These are phyloP conservation scores for Drosophila setosimentum DNA, from an alignment of 2,888 invertebrate genomes.

Conservation along the genomic window DNA sequence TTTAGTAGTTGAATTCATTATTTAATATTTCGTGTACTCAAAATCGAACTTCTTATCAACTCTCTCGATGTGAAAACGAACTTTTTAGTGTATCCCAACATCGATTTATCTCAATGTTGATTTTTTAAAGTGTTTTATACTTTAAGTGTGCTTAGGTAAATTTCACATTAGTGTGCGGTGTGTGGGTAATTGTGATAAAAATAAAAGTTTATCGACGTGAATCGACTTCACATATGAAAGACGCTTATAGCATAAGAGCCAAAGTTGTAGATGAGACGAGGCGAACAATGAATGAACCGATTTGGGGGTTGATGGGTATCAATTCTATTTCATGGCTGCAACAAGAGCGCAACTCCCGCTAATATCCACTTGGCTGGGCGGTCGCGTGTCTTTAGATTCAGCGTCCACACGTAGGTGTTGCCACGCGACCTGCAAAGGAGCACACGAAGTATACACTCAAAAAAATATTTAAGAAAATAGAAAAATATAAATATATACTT, in stretches of 20 bases:
- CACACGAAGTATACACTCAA: neutral
- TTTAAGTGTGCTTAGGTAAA: slow-evolving; percentile 24
- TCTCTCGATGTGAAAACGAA: neutral
- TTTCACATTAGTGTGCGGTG: slow-evolving; percentile 24
- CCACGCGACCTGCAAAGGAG: slow-evolving; percentile 89
- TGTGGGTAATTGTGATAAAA: slow-evolving; percentile 16
- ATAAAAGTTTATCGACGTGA: slow-evolving; percentile 18
- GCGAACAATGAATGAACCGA: slow-evolving; percentile 1
- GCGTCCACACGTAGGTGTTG: slow-evolving; percentile 98
- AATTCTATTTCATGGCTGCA: slow-evolving; percentile 88
- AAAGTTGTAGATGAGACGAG: neutral
- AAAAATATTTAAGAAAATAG: neutral
- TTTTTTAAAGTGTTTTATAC: no score
- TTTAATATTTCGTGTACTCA: neutral
- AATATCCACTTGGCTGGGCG: slow-evolving; percentile 96
- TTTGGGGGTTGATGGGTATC: slow-evolving; percentile 1
- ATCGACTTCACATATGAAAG: neutral
- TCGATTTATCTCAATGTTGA: no score
- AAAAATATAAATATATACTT: no score
- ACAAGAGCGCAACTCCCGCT: slow-evolving; percentile 95
- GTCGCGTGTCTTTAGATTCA: slow-evolving; percentile 95
- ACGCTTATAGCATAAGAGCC: slow-evolving; percentile 2
- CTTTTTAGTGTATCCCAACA: neutral
- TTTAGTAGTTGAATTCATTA: neutral
- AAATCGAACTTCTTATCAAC: neutral